These are phyloP conservation scores for Sebastes diploproa DNA, from an alignment of 2,797 vertebrate species.

Conservation along the genomic window DNA sequence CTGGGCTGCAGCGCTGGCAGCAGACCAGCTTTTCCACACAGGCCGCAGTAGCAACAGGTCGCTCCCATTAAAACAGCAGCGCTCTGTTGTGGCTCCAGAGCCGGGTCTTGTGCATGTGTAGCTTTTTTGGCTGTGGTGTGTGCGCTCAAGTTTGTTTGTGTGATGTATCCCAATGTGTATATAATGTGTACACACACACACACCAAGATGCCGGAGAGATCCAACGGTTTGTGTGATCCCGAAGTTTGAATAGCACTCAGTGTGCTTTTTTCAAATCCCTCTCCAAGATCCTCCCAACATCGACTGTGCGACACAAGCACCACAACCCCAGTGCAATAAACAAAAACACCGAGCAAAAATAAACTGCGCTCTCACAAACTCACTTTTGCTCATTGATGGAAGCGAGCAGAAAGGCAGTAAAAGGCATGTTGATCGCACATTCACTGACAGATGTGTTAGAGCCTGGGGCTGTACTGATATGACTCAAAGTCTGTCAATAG, in stretches of 20 bases:
- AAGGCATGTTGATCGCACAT: constrained; percentile 47
- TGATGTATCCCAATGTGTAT: constrained; percentile 67
- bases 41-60: constrained; percentile 81
- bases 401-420: constrained; percentile 44
- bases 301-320: constrained; percentile 55
- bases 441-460: constrained; percentile 52
- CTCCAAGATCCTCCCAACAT: constrained; percentile 52
- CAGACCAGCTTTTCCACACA: constrained; percentile 80
- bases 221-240: constrained; percentile 63
- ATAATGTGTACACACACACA: constrained; percentile 60
- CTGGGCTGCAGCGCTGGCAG: constrained; percentile 77
- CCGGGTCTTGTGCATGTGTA: constrained; percentile 71
- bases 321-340: constrained; percentile 67
- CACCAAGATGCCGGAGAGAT: constrained; percentile 57
- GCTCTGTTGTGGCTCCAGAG: constrained; percentile 79
- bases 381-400: constrained; percentile 53
- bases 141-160: constrained; percentile 67
- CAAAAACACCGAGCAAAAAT: constrained; percentile 65
- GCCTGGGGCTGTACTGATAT: constrained; percentile 69
- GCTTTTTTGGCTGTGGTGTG: constrained; percentile 69
- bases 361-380: constrained; percentile 48
- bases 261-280: constrained; percentile 57
- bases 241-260: constrained; percentile 62
- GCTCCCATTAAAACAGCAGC: constrained; percentile 82
- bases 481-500: constrained; percentile 76